Evolutionary conservation across 1,140 invertebrate genomes (phyloP), one percentile per base, ranked within the genome.

Genomic region (Aradophagus sp.): DNA sequence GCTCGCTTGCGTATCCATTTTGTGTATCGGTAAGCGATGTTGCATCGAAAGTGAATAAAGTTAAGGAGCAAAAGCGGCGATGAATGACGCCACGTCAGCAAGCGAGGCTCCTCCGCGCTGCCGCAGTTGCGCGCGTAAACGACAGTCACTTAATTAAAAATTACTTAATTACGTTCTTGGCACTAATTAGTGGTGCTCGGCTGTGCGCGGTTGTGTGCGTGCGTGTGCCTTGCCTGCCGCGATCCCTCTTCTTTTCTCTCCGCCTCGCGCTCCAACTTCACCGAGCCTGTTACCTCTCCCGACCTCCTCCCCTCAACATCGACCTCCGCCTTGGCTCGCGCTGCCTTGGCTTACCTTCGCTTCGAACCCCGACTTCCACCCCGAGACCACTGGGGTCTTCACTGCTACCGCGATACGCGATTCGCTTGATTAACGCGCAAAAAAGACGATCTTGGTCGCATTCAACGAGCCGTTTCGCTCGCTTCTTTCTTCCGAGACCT

Each of bases 151-250:
- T 87, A 87, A 88, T 88, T 88, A 88, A 88, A 88, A 88, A 88
- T 88, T 87, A 88, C 87, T 88, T 88, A 88, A 88, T 88, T 88
- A 88, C 86, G 87, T 86, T 88, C 87, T 88, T 87, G 86, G 86
- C 84, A 85, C 87, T 88, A 88, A 88, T 88, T 88, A 88, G 87
- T 84, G 83, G 79, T 80, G 80, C 77, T 80, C 74, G 67, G 71
- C 55, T n/a, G n/a, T n/a, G n/a, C n/a, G n/a, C n/a, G n/a, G n/a
- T n/a, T n/a, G n/a, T n/a, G n/a, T n/a, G n/a, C n/a, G n/a, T n/a
- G n/a, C n/a, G n/a, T n/a, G n/a, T n/a, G 67, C 59, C 58, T 53
- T 61, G 56, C 68, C 50, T 61, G 39, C 69, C 56, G 44, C 61
- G 31, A 59, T 41, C 56, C 71, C 70, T 69, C 75, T 75, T 61